Evolutionary conservation across 2,113 vertebrate genomes (phyloP).

Genomic region (Heterocephalus glaber): DNA sequence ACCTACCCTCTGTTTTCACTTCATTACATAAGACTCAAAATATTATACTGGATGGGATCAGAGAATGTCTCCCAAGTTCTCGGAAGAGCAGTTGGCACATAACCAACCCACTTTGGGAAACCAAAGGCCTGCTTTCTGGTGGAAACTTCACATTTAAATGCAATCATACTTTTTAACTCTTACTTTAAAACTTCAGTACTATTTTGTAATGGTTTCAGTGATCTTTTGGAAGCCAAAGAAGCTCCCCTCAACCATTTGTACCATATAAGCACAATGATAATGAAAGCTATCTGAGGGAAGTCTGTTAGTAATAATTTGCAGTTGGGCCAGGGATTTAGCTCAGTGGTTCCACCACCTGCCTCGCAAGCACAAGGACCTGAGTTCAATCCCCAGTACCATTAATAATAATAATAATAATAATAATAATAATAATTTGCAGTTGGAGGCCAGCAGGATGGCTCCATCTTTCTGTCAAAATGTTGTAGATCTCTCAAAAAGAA

Average conservation of each 20-base stretch:
- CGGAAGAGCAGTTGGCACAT: not conserved
- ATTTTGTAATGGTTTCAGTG: not conserved
- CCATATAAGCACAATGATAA: not conserved
- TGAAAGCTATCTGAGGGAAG: conserved; percentile 39
- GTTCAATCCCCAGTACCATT: too few species aligned
- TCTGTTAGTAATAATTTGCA: conserved; percentile 40
- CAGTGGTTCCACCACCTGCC: too few species aligned
- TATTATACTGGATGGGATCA: not conserved
- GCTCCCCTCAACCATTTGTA: not conserved
- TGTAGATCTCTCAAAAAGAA: conserved; percentile 24
- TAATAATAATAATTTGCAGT: conserved; percentile 34
- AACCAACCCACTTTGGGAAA: not conserved
- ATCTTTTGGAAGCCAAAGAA: not conserved
- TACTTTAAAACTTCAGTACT: not conserved
- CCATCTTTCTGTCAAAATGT: conserved; percentile 14
- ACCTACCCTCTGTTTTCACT: not conserved
- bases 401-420: too few species aligned
- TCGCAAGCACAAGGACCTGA: too few species aligned
- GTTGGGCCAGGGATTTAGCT: not conserved
- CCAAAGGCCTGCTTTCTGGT: not conserved
- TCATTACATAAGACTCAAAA: not conserved
- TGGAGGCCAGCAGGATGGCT: not conserved
- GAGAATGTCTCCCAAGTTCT: not conserved
- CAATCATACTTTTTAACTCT: conserved; percentile 7
- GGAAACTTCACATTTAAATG: not conserved